Evolutionary conservation across 2,888 invertebrate genomes (phyloP), one percentile per base, ranked within the genome.

Genomic region (Tribolium freemani): DNA sequence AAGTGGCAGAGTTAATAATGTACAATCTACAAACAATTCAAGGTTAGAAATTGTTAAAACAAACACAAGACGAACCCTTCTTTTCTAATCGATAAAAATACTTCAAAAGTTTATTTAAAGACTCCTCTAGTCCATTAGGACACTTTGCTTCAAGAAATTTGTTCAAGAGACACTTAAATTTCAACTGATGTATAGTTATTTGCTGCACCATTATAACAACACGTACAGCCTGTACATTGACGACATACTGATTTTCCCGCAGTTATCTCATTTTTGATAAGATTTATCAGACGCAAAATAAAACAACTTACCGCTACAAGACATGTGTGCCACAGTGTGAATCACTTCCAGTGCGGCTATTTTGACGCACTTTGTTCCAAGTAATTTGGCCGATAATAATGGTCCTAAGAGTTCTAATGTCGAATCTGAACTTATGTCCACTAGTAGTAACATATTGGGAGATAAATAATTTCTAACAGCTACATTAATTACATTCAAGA

Each of bases 271-370:
- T 48, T 45, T 45, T 11, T 48, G 16, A 48, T 13, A 48, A 48
- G 16, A 31, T 26, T 26, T 26, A 26, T 26, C 26, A 26, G 5
- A 21, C 3, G 26, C 26, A 26, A 26, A 26, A 26, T 26, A 26
- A n/a, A 16, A 16, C 16, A 3, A 72, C 91, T 88, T 88, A 94
- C 94, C 94, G 72, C 90, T 87, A 83, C 90, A 90, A 0, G 93
- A 92, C 75, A 94, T 91, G 50, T 88, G 88, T 0, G 92, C 91
- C 80, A 94, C 91, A 0, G 93, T 92, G 50, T 90, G 89, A 5
- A 95, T 85, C 46, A 94, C 86, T 83, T 95, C 94, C 21, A 95
- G 82, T 0, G 93, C 91, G 2, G 93, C 93, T 78, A 95, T 95
- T 44, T 94, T 88, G 0, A 95, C 90, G 84, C 95, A 94, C 95